Percentiles rank a stretch among this genome's conserved stretches.
Evolutionary conservation across 2,113 vertebrate genomes (phyloP).

Genomic region (Hystrix brachyura): DNA sequence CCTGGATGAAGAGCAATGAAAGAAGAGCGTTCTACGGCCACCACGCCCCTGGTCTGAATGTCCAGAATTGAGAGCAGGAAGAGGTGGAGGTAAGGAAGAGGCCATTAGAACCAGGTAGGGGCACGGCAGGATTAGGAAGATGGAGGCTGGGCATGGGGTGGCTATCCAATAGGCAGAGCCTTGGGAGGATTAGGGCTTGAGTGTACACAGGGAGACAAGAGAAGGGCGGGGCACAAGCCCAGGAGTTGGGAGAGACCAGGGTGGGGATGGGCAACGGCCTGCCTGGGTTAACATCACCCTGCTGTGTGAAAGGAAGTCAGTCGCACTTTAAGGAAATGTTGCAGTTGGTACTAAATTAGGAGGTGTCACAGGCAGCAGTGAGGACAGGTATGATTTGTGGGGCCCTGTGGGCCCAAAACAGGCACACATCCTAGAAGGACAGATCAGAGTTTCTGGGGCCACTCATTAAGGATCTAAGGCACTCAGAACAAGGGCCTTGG

Average conservation of each 20-base stretch:
- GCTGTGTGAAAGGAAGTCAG: constrained; percentile 71
- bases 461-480: constrained; percentile 28
- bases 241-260: constrained; percentile 35
- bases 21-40: constrained; percentile 36
- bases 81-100: not conserved
- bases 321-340: constrained; percentile 78
- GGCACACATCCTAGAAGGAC: constrained; percentile 48
- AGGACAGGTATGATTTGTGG: constrained; percentile 75
- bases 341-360: constrained; percentile 77
- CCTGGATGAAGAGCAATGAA: constrained; percentile 20
- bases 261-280: not conserved
- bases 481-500: not conserved
- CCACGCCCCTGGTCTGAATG: not conserved
- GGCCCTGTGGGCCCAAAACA: constrained; percentile 70
- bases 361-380: constrained; percentile 76
- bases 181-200: not conserved
- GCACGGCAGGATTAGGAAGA: not conserved
- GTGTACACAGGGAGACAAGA: not conserved
- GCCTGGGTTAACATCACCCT: constrained; percentile 44
- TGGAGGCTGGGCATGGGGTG: not conserved
- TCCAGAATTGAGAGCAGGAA: constrained; percentile 31
- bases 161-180: not conserved
- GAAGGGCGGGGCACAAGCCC: not conserved
- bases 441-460: constrained; percentile 34
- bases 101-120: not conserved